phyloP scores from a whole-genome alignment of 2,797 vertebrate genomes.

The Stomatorhinus walkeri region DNA sequence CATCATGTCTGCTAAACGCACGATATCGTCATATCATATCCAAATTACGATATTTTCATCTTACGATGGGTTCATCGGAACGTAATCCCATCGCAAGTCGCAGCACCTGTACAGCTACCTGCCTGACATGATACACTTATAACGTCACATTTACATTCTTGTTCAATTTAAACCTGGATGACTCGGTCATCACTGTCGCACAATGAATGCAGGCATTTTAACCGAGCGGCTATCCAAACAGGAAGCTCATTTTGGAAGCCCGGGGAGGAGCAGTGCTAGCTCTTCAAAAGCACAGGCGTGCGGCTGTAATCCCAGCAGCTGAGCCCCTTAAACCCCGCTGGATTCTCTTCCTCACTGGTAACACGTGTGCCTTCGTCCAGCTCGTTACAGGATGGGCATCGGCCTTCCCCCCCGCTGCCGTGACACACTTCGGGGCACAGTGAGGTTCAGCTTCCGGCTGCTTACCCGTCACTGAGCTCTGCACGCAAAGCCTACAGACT shows the following conservation, averaged over 20 bases:
- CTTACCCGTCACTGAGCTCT: neutral
- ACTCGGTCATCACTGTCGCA: neutral
- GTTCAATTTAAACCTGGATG: neutral
- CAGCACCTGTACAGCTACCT: neutral
- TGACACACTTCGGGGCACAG: neutral
- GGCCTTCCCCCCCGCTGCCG: neutral
- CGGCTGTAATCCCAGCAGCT: neutral
- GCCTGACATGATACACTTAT: neutral
- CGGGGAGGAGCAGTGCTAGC: neutral
- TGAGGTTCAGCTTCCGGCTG: neutral
- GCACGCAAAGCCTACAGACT: neutral
- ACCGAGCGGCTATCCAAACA: neutral
- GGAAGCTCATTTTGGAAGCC: neutral
- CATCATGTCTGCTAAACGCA: neutral
- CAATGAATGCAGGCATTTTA: neutral
- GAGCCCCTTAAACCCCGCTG: neutral
- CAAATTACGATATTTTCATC: neutral
- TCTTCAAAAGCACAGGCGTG: neutral
- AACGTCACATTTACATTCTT: neutral
- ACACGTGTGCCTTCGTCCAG: neutral
- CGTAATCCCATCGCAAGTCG: neutral
- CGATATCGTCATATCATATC: neutral
- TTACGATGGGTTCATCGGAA: neutral
- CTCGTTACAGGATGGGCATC: neutral
- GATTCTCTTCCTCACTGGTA: neutral